Base-by-base conservation (phyloP, 2,888 invertebrate genomes). In the Xestia c-nigrum region DNA sequence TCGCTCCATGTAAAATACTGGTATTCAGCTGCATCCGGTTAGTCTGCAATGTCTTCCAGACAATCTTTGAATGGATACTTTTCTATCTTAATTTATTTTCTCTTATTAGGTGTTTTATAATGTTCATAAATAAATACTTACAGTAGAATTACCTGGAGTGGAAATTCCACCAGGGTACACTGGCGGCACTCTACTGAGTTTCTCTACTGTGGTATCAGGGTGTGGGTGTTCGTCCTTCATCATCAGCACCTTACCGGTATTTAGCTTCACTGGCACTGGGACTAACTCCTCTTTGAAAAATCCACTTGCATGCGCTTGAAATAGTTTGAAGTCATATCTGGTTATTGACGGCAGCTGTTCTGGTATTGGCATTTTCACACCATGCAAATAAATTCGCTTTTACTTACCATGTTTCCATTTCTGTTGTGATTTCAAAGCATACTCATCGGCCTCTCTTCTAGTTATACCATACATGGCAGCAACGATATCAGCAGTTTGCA, bases 321-420 rank as follows among this genome's bases (percentile, higher is more conserved):
- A 46, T 46, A 16, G 21, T 50, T 57, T 3, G 1, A 50, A 6
- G 0, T 50, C 3, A 31, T 9, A 19, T 5, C 10, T 43, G 24
- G 6, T 40, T 40, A 50, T 47, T 3, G 31, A 31, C 3, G 43
- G 16, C 16, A n/a, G 31, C 21, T n/a, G n/a, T 47, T 71, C n/a
- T 12, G 38, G 7, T 65, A 47, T 12, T 65, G 57, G 19, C 9
- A 9, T 9, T 50, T 50, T 21, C 4, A 21, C 4, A 50, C 47
- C 31, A 4, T 31, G 3, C 46, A 46, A n/a, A 46, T 31, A 6
- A 31, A 43, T 21, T 9, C 0, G n/a, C 3, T 14, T 40, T 66
- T 16, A 71, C 24, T 78, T 16, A 85, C 85, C 86, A 46, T 59
- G 40, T 80, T 80, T 85, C 81, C 84, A 84, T n/a, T 38, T 84